Conservation (phyloP, 2,113 vertebrate genomes). For the Salvelinus fontinalis region DNA sequence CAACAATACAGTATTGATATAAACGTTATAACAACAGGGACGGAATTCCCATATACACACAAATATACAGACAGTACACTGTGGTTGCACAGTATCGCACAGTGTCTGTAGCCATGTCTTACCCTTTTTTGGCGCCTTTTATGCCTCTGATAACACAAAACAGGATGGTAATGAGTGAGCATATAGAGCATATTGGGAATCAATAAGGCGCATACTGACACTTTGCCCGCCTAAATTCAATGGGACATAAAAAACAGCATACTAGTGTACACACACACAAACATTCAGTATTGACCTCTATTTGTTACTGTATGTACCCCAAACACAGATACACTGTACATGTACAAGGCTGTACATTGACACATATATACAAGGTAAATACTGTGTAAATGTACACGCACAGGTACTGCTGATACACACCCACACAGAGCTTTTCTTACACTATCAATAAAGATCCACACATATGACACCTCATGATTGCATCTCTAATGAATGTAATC, state of each 20-base stretch:
- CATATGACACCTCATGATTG: background rate
- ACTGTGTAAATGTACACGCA: background rate
- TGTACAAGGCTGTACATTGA: background rate
- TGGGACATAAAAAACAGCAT: background rate
- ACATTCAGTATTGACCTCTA: background rate
- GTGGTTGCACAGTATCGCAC: constrained; percentile 9
- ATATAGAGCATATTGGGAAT: constrained; percentile 21
- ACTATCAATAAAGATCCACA: background rate
- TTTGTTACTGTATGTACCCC: too few species aligned
- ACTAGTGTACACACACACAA: background rate
- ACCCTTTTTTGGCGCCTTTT: constrained; percentile 31
- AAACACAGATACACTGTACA: background rate
- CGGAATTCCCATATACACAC: background rate
- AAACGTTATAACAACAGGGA: background rate
- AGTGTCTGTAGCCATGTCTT: constrained; percentile 9
- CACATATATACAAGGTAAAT: background rate
- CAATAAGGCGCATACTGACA: constrained; percentile 28
- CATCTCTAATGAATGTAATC: background rate
- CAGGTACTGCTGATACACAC: background rate
- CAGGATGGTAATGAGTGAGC: constrained; percentile 17
- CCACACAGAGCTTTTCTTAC: background rate
- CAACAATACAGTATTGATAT: background rate
- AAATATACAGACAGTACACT: background rate
- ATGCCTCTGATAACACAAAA: constrained; percentile 36
- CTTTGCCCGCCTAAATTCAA: background rate